A percentile compares a stretch with the other conserved stretches of the same genome.
phyloP scores from a whole-genome alignment of 2,888 invertebrate genomes.

The Lottia gigantea region DNA sequence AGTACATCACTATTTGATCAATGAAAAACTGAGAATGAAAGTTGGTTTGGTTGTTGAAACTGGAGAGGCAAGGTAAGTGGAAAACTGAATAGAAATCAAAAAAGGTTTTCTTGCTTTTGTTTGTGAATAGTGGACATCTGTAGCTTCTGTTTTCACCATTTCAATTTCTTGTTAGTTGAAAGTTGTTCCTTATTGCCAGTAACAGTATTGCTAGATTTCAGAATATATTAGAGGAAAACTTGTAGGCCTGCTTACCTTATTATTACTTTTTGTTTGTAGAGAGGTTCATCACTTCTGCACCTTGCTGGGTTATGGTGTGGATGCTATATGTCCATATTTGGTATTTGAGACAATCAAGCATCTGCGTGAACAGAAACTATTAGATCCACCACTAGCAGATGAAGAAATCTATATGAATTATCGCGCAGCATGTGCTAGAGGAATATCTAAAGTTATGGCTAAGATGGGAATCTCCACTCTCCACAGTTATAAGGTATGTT shows the following conservation, averaged over 20 bases:
- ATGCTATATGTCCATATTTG: conserved; percentile 96
- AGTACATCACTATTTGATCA: conserved; percentile 94
- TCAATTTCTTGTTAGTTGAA: too few relatives aligned
- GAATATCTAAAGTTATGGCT: conserved; percentile 94
- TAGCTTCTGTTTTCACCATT: background rate
- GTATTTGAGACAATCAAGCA: conserved; percentile 92
- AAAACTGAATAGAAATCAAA: background rate
- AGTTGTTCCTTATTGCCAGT: too few relatives aligned
- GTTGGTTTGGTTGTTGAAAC: conserved; percentile 95
- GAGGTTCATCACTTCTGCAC: conserved; percentile 96
- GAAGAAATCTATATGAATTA: conserved; percentile 83
- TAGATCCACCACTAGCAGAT: conserved; percentile 82
- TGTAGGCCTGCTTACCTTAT: too few relatives aligned
- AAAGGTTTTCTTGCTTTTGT: too few relatives aligned
- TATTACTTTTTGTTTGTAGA: conserved; percentile 55
- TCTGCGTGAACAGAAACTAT: conserved; percentile 85
- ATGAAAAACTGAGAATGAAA: conserved; percentile 94
- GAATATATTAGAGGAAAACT: too few relatives aligned
- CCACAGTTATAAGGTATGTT: conserved; percentile 87
- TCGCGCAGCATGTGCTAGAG: conserved; percentile 89
- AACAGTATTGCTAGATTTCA: too few relatives aligned
- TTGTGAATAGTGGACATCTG: background rate
- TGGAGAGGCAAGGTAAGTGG: conserved; percentile 87
- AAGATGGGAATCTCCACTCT: conserved; percentile 99
- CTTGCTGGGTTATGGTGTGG: conserved; percentile 94